These are phyloP conservation scores for Lasioglossum baleicum DNA, from an alignment of 1,140 invertebrate species.

Conservation along the genomic window DNA sequence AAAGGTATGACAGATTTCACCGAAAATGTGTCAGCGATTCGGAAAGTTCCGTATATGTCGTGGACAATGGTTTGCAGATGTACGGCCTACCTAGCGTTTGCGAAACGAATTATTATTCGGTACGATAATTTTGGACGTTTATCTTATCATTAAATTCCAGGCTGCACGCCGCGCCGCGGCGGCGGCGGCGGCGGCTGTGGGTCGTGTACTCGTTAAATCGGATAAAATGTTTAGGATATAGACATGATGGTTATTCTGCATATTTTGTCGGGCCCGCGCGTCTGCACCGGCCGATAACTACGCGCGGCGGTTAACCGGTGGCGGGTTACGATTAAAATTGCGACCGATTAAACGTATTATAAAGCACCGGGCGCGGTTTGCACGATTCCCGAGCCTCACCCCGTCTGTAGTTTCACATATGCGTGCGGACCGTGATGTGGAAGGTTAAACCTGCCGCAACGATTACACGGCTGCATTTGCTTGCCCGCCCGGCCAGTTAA, in stretches of 20 bases:
- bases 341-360: constrained; percentile 41
- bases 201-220: constrained; percentile 18
- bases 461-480: constrained; percentile 22
- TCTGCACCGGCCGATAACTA: constrained; percentile 27
- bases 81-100: not conserved
- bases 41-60: not conserved
- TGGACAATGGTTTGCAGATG: not conserved
- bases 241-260: constrained; percentile 15
- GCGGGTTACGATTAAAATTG: constrained; percentile 37
- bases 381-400: too few relatives aligned
- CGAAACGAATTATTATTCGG: not conserved
- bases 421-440: not conserved
- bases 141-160: constrained; percentile 44
- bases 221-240: constrained; percentile 40
- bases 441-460: constrained; percentile 26
- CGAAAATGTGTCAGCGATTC: not conserved
- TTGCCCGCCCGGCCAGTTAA: not conserved
- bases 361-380: constrained; percentile 16
- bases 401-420: not conserved
- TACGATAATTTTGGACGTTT: constrained; percentile 17
- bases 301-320: constrained; percentile 22
- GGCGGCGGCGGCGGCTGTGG: too few relatives aligned
- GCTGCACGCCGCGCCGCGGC: not conserved
- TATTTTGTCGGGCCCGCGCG: constrained; percentile 30
- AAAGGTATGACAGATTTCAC: too few relatives aligned